phyloP scores from a whole-genome alignment of 2,888 invertebrate genomes.

The Aradus depressus region DNA sequence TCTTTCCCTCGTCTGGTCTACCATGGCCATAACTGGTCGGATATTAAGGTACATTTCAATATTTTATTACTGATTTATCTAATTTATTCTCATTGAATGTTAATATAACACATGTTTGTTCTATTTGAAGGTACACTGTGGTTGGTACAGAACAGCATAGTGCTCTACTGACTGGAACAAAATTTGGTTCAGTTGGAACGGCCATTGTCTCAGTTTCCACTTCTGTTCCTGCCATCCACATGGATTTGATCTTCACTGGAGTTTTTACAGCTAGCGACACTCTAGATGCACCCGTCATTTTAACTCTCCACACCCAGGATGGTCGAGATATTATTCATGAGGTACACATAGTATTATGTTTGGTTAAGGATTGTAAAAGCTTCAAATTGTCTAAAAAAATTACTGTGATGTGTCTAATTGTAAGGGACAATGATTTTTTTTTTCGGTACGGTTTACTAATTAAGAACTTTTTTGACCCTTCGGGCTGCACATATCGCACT shows the following conservation, averaged over 20 bases:
- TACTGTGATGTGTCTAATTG: no score
- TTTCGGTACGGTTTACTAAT: no score
- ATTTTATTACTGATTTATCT: neutral
- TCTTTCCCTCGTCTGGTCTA: conserved; percentile 67
- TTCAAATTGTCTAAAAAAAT: no score
- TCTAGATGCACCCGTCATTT: conserved; percentile 54
- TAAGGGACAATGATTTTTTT: no score
- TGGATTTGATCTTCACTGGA: conserved; percentile 72
- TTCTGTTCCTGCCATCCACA: conserved; percentile 66
- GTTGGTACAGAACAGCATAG: conserved; percentile 73
- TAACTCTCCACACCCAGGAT: conserved; percentile 57
- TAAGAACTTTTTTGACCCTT: no score
- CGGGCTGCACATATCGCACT: no score
- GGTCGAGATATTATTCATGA: conserved; percentile 63
- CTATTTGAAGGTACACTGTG: conserved; percentile 50
- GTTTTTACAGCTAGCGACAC: conserved; percentile 52
- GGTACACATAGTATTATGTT: conserved; percentile 37
- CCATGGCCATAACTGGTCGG: conserved; percentile 34
- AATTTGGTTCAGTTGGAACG: conserved; percentile 63
- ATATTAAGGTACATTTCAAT: conserved; percentile 30
- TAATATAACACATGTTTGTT: neutral
- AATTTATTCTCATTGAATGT: conserved; percentile 1
- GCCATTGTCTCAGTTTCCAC: conserved; percentile 74
- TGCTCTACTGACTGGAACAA: conserved; percentile 53
- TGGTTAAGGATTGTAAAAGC: no score